Evolutionary conservation across 2,797 vertebrate species (phyloP).

Genomic region (Hypotaenidia philippensis): DNA sequence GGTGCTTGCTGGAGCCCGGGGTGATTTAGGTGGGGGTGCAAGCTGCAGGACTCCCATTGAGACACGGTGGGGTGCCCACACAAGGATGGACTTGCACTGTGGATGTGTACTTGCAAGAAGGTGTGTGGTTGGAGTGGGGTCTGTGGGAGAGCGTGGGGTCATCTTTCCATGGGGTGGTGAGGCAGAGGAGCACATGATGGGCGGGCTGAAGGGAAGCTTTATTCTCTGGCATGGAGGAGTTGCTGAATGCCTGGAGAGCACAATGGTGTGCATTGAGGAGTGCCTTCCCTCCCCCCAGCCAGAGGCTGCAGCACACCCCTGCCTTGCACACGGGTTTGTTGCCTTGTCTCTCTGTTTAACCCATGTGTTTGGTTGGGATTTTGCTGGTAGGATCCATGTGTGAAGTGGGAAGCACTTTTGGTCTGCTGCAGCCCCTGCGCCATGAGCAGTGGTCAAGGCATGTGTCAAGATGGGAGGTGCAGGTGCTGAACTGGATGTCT

Average conservation of each 20-base stretch:
- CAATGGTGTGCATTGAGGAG: background rate
- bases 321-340: accelerated
- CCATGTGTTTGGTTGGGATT: accelerated
- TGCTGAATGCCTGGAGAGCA: background rate
- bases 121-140: background rate
- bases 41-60: background rate
- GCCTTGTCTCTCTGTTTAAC: background rate
- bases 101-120: accelerated
- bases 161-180: background rate
- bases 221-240: background rate
- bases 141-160: background rate
- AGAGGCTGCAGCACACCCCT: background rate
- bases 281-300: background rate
- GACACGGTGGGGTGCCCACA: background rate
- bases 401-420: background rate
- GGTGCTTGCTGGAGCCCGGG: background rate
- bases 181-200: background rate
- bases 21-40: background rate
- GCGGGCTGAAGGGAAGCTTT: background rate
- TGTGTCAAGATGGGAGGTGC: accelerated
- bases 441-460: accelerated
- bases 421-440: background rate
- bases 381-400: background rate
- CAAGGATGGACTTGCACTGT: accelerated
- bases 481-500: accelerated